These are phyloP conservation scores for Zoanthus sansibaricus DNA, from an alignment of 92 coral and sea anemone species.

Conservation along the genomic window DNA sequence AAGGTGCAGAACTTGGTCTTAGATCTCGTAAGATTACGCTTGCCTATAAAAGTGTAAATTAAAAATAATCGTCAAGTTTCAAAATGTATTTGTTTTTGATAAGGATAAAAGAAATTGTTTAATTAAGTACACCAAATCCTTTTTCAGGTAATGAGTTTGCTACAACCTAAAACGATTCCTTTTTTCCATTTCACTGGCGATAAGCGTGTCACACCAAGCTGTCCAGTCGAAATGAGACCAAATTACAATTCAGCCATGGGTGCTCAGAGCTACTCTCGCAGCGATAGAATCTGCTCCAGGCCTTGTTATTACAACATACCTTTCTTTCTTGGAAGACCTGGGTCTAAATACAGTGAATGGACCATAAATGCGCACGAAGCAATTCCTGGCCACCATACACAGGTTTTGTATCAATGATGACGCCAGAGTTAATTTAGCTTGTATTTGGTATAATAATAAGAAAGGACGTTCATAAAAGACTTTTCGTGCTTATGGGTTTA, in stretches of 20 bases:
- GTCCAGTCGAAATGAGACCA: slow-evolving; percentile 77
- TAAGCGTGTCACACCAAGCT: slow-evolving; percentile 88
- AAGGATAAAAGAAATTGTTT: neutral
- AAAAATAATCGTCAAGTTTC: too few species aligned
- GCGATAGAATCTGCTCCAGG: slow-evolving; percentile 60
- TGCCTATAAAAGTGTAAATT: too few species aligned
- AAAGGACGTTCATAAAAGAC: too few species aligned
- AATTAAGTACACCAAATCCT: neutral
- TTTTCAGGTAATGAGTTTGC: slow-evolving; percentile 88
- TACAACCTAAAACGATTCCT: slow-evolving; percentile 81
- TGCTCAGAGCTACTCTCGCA: slow-evolving; percentile 82
- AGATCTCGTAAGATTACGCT: too few species aligned
- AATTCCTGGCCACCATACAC: slow-evolving; percentile 99
- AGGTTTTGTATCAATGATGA: slow-evolving; percentile 72
- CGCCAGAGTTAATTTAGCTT: too few species aligned
- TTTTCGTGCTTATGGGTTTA: too few species aligned
- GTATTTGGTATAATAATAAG: too few species aligned
- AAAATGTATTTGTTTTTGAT: too few species aligned
- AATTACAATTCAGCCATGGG: slow-evolving; percentile 89
- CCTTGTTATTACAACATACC: slow-evolving; percentile 78
- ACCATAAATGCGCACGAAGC: slow-evolving; percentile 97
- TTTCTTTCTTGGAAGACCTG: slow-evolving; percentile 91
- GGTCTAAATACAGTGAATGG: slow-evolving; percentile 89
- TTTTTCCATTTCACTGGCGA: slow-evolving; percentile 93
- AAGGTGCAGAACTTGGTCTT: too few species aligned